Base-by-base conservation (phyloP, 2,888 invertebrate genomes). In the Cepaea hortensis region DNA sequence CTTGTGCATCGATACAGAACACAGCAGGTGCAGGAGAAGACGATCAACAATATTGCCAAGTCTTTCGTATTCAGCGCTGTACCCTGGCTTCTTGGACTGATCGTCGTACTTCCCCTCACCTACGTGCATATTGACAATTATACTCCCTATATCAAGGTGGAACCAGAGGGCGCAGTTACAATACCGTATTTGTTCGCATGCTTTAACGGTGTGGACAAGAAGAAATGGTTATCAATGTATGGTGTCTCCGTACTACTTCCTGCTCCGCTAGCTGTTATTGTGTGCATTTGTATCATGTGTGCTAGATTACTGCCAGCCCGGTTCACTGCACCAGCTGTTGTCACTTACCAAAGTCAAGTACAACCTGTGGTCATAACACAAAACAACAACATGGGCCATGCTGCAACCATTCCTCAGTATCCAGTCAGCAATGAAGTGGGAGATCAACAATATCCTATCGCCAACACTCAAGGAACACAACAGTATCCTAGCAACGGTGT, bases 61-160 rank as follows among this genome's bases (percentile, higher is more conserved):
- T 11, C 83, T 15, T 1, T 75, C 15, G 6, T 35, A 0, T 73
- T 3, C 35, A 83, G 83, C 18, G 61, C 73, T 20, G n/a, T 83
- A n/a, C 83, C 83, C 3, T 83, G 83, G 83, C 3, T 83, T 3
- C 46, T 83, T 2, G 83, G 75, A 3, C 55, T 83, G 75, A 61
- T 83, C n/a, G n/a, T 83, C 15, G 46, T 83, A 35, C 75, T 83
- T 1, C 83, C 75, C 3, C 61, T 83, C 0, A 62, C 55, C 20
- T 23, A 73, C 61, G 55, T 55, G 3, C 7, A 18, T 11, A 61
- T 48, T 18, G 15, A 61, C 20, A 1, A 20, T 13, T 0, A 0
- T 13, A 5, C 0, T 3, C 23, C 3, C 1, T 1, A 5, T 13
- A 0, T 6, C 6, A 13, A 20, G 3, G 0, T 15, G 2, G 1